Conservation (phyloP, 1,140 invertebrate genomes). For the Leucophenga varia region DNA sequence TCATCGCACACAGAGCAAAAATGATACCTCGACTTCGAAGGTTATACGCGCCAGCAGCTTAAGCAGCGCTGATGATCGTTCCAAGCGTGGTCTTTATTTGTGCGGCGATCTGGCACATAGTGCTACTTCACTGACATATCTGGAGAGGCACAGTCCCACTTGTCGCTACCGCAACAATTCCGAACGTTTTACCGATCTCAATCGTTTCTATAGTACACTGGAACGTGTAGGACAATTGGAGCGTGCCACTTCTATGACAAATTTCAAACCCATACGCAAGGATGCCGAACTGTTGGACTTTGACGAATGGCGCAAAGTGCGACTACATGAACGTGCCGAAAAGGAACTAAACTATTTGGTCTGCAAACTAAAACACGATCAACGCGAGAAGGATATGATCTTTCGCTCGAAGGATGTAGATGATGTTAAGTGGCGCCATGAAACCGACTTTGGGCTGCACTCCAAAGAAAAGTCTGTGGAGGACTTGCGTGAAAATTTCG, state of each 20-base stretch:
- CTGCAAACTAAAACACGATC: conserved; percentile 73
- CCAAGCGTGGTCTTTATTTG: conserved; percentile 39
- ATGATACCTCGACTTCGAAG: conserved; percentile 51
- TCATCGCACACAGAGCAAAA: conserved; percentile 26
- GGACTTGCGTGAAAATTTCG: conserved; percentile 75
- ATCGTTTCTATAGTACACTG: conserved; percentile 82
- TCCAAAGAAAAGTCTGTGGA: conserved; percentile 85
- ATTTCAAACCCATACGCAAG: conserved; percentile 69
- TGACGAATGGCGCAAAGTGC: conserved; percentile 79
- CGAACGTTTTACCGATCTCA: conserved; percentile 80
- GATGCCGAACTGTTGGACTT: conserved; percentile 82
- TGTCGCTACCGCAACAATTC: conserved; percentile 68
- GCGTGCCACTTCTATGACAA: conserved; percentile 69
- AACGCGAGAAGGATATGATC: conserved; percentile 81
- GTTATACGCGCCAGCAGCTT: conserved; percentile 64
- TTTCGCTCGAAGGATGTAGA: conserved; percentile 73
- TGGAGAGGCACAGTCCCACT: conserved; percentile 45
- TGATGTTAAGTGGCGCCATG: conserved; percentile 69
- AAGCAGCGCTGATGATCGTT: conserved; percentile 59
- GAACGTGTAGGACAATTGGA: conserved; percentile 83
- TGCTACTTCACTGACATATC: conserved; percentile 40
- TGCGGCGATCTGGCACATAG: conserved; percentile 49
- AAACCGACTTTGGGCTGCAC: conserved; percentile 75
- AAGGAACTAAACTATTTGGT: conserved; percentile 78
- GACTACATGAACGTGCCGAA: conserved; percentile 77